These are phyloP conservation scores for Amiota minor DNA, from an alignment of 2,888 invertebrate genomes.

Conservation along the genomic window DNA sequence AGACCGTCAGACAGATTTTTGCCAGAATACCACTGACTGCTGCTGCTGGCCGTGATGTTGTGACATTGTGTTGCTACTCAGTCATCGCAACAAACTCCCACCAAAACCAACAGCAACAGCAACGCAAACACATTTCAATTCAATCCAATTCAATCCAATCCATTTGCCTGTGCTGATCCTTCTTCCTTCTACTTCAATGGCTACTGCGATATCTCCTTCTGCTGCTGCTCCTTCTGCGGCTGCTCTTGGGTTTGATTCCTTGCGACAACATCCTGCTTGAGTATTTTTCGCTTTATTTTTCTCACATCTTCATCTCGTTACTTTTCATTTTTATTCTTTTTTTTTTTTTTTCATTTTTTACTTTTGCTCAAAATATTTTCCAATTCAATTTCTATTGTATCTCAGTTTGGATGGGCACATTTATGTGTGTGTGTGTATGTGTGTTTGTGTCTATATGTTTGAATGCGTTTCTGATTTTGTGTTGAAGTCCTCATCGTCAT, in stretches of 20 bases:
- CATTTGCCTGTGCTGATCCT: slow-evolving; percentile 18
- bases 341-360: neutral
- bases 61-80: slow-evolving; percentile 23
- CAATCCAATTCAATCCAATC: slow-evolving; percentile 18
- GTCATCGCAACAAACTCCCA: neutral
- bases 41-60: slow-evolving; percentile 29
- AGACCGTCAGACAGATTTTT: too few species aligned
- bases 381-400: slow-evolving; percentile 65
- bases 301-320: neutral
- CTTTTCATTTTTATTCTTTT: neutral
- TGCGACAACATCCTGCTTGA: neutral
- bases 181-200: too few species aligned
- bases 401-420: too few species aligned
- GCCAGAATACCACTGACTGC: neutral
- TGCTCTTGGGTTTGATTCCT: slow-evolving; percentile 33
- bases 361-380: slow-evolving; percentile 44
- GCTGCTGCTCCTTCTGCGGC: neutral
- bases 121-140: slow-evolving; percentile 11
- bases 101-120: neutral
- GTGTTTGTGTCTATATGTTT: slow-evolving; percentile 19
- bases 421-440: slow-evolving; percentile 41
- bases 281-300: slow-evolving; percentile 4
- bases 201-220: too few species aligned
- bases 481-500: slow-evolving; percentile 33
- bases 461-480: slow-evolving; percentile 33